Conservation (phyloP, 2,888 invertebrate species). For the Drosophila lutescens region DNA sequence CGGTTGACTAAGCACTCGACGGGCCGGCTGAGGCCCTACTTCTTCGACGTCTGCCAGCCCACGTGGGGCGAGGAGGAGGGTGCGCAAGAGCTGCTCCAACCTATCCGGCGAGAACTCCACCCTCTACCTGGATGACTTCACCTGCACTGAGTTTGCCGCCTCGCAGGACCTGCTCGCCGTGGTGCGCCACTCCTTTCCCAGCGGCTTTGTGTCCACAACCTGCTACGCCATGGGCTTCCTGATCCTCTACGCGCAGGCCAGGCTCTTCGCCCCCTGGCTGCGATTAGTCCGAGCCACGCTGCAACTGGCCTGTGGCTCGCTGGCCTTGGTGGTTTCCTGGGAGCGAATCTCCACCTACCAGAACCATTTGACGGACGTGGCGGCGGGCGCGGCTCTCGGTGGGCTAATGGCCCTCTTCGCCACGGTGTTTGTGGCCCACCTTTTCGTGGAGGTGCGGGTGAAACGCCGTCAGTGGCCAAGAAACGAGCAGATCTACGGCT, state of each 20-base stretch:
- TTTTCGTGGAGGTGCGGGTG: constrained; percentile 64
- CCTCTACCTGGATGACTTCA: constrained; percentile 60
- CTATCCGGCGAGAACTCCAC: constrained; percentile 20
- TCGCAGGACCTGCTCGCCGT: constrained; percentile 59
- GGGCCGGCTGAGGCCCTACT: constrained; percentile 77
- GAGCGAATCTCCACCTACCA: constrained; percentile 71
- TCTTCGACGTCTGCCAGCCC: constrained; percentile 77
- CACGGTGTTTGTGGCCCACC: constrained; percentile 59
- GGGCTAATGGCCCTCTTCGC: constrained; percentile 57
- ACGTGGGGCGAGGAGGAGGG: constrained; percentile 54
- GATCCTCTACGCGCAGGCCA: constrained; percentile 71
- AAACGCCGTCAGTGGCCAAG: constrained; percentile 72
- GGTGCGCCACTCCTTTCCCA: constrained; percentile 79
- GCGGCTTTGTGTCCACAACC: constrained; percentile 60
- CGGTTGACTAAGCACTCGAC: constrained; percentile 54
- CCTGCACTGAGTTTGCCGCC: constrained; percentile 69
- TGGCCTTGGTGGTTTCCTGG: constrained; percentile 60
- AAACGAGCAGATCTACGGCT: constrained; percentile 73
- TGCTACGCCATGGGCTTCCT: constrained; percentile 78
- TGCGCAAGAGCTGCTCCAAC: constrained; percentile 34
- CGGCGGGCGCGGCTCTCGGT: constrained; percentile 65
- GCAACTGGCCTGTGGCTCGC: constrained; percentile 55
- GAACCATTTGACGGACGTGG: constrained; percentile 71
- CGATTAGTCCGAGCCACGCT: constrained; percentile 60
- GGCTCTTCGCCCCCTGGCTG: constrained; percentile 66